Conservation (phyloP, 2,888 invertebrate species). For the Microplitis deprimator region DNA sequence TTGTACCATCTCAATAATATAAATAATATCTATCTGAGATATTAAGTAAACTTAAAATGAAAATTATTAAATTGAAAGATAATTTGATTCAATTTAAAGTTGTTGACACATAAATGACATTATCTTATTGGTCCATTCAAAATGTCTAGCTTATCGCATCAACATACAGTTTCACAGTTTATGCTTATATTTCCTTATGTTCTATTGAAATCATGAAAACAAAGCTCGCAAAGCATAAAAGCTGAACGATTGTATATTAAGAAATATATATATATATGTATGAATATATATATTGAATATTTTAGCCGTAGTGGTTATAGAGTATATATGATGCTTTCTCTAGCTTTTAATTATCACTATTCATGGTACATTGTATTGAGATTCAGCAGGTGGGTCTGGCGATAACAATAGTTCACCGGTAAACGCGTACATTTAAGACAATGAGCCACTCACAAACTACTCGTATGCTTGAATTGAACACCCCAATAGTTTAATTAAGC, state of each 20-base stretch:
- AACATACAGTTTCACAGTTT: background rate
- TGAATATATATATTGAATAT: background rate
- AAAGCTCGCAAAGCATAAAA: background rate
- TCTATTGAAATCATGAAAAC: too few species aligned
- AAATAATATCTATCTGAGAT: too few species aligned
- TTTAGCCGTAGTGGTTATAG: background rate
- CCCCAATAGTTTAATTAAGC: constrained; percentile 30
- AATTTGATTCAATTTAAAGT: too few species aligned
- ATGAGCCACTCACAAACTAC: constrained; percentile 18
- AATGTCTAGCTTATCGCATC: background rate
- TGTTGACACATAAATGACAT: too few species aligned
- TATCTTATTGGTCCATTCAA: background rate
- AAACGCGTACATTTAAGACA: constrained; percentile 15
- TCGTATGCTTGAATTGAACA: constrained; percentile 18
- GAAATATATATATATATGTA: background rate
- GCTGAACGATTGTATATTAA: background rate
- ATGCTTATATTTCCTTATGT: background rate
- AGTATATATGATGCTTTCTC: constrained; percentile 26
- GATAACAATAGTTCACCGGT: constrained; percentile 31
- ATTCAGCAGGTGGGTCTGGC: constrained; percentile 32
- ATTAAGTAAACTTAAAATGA: too few species aligned
- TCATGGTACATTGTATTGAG: constrained; percentile 36
- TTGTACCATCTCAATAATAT: too few species aligned
- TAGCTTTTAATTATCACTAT: constrained; percentile 39
- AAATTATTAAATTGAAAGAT: too few species aligned